These are phyloP conservation scores for Bungarus multicinctus DNA, from an alignment of 2,113 vertebrate species.

Conservation along the genomic window DNA sequence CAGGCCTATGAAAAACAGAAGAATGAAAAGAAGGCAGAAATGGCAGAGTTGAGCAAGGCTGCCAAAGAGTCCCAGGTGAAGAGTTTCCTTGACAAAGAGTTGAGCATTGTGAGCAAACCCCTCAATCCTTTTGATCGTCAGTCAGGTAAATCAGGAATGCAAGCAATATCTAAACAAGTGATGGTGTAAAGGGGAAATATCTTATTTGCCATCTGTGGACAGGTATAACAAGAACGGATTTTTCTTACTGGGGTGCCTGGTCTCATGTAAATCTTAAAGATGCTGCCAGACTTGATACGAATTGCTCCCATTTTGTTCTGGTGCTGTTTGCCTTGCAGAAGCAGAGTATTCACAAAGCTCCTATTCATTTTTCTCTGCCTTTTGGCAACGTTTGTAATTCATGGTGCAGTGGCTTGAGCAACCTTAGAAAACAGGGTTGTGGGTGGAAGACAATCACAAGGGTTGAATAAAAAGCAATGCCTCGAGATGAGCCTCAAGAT, in stretches of 20 bases:
- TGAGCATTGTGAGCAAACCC: constrained; percentile 86
- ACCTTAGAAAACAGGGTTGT: not conserved
- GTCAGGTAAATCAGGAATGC: not conserved
- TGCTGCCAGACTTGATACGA: not conserved
- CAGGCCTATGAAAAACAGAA: constrained; percentile 90
- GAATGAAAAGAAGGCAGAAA: constrained; percentile 69
- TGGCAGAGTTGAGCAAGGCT: constrained; percentile 75
- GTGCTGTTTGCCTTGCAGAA: not conserved
- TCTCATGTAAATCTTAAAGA: not conserved
- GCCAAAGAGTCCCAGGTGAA: constrained; percentile 79
- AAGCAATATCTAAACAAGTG: not conserved
- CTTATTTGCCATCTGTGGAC: not conserved
- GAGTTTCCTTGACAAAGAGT: constrained; percentile 82
- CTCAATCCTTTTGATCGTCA: constrained; percentile 80
- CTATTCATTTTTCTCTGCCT: not conserved
- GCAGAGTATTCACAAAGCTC: not conserved
- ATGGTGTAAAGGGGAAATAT: too few species aligned
- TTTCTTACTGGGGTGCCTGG: too few species aligned
- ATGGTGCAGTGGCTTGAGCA: not conserved
- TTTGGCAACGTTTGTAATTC: not conserved
- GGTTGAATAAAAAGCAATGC: not conserved
- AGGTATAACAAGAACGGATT: not conserved
- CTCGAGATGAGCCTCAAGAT: not conserved
- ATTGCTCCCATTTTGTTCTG: not conserved
- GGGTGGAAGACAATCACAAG: not conserved